Evolutionary conservation across 2,113 vertebrate genomes (phyloP), one percentile per base, ranked within the genome.

Genomic region (Zosterops japonicus): DNA sequence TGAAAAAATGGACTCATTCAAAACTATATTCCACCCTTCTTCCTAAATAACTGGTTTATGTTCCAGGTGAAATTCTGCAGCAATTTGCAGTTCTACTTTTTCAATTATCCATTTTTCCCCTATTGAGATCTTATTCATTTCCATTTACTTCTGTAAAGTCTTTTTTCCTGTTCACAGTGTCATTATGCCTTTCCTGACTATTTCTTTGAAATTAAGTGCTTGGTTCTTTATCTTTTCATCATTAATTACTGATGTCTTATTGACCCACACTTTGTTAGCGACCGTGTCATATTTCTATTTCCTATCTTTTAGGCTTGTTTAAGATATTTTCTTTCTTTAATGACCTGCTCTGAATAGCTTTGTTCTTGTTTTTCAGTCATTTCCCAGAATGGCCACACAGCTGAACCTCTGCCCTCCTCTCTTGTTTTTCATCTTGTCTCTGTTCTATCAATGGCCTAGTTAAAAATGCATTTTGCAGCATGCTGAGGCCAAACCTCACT

Each of bases 211-310:
- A 96, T 94, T 92, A 95, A 96, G 91, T 95, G 90, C 85, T 94
- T 74, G 57, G 94, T 72, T 82, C 95, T 92, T 96, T 96, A 90
- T 95, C 94, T 94, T 94, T 95, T 88, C 71, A 86, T 90, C 96
- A 94, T 96, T 96, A 97, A 97, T 97, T 97, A 97, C 92, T 28
- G 18, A 84, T 95, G 93, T 95, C 94, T 93, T 96, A 93, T 94
- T 96, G 92, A 93, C 93, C 96, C 94, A 76, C 84, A 70, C 90
- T 96, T 96, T 96, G 83, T 96, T 94, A 94, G 79, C 0, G 28
- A 55, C 91, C 2, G 0, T 91, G 83, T 71, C 86, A 78, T 92
- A 95, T 94, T 96, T 97, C 94, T 92, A 93, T 76, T 94, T 95
- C 87, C 59, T 81, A 27, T 77, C 81, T 83, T 75, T 91, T 42